Evolutionary conservation across 1,140 invertebrate genomes (phyloP).

Genomic region (Glossosoma conforme): DNA sequence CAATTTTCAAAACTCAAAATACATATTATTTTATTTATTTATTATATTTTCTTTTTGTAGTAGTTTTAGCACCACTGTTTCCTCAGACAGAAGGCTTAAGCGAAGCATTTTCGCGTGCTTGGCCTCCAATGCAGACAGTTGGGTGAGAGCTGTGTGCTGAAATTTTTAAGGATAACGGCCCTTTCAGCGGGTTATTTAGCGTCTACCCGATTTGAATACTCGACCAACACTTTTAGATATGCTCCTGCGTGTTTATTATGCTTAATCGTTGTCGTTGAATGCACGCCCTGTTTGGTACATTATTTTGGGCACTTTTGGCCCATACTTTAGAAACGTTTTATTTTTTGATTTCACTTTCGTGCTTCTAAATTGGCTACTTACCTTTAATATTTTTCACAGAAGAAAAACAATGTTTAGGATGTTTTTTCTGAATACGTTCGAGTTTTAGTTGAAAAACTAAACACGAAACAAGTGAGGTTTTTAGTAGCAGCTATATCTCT

Average conservation of each 20-base stretch:
- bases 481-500: too few relatives aligned
- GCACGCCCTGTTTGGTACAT: not conserved
- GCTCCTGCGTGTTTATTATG: slow-evolving; percentile 16
- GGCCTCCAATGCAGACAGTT: not conserved
- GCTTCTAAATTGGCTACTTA: too few relatives aligned
- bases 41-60: too few relatives aligned
- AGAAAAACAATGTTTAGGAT: too few relatives aligned
- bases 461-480: too few relatives aligned
- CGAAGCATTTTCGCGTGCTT: not conserved
- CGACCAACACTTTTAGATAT: slow-evolving; percentile 16
- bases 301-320: slow-evolving; percentile 12
- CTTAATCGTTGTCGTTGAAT: not conserved
- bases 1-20: too few relatives aligned
- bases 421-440: too few relatives aligned
- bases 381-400: too few relatives aligned
- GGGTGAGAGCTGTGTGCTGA: not conserved
- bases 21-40: too few relatives aligned
- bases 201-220: slow-evolving; percentile 19
- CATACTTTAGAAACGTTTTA: slow-evolving; percentile 8
- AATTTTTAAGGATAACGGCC: slow-evolving; percentile 16
- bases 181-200: slow-evolving; percentile 16
- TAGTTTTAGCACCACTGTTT: too few relatives aligned
- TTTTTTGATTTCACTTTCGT: too few relatives aligned
- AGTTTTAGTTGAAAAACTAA: too few relatives aligned
- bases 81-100: not conserved